These are phyloP conservation scores for Podarcis cretensis DNA, from an alignment of 2,113 vertebrate species.

Conservation along the genomic window DNA sequence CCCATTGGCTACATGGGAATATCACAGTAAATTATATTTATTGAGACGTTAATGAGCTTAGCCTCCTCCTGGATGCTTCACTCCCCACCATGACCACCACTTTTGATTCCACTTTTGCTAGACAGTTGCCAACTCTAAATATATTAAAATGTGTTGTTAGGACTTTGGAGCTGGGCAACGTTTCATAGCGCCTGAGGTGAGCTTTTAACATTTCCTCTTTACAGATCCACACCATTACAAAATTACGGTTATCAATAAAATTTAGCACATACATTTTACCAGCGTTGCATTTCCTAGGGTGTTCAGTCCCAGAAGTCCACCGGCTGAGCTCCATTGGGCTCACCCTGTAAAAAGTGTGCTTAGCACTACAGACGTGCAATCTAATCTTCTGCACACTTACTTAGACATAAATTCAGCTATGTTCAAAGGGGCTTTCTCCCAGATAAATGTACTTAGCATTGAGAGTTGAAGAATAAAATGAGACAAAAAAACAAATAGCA, in stretches of 20 bases:
- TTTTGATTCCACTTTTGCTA: background rate
- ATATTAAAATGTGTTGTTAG: background rate
- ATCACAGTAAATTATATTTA: too few relatives aligned
- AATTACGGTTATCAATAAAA: background rate
- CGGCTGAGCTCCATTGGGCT: too few relatives aligned
- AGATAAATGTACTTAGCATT: too few relatives aligned
- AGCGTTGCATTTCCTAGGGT: background rate
- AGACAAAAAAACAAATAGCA: too few relatives aligned
- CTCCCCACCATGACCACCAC: too few relatives aligned
- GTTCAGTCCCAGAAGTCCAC: background rate
- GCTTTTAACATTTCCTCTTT: background rate
- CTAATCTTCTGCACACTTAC: background rate
- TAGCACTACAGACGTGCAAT: background rate
- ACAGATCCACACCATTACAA: background rate
- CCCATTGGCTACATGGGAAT: too few relatives aligned
- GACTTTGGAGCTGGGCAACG: background rate
- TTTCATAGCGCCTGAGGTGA: background rate
- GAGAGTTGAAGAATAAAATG: too few relatives aligned
- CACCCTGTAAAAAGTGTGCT: background rate
- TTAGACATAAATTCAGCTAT: background rate
- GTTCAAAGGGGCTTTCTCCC: background rate
- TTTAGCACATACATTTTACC: background rate
- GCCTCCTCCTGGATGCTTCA: too few relatives aligned
- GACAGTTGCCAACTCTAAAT: too few relatives aligned
- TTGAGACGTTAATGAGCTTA: too few relatives aligned